phyloP scores from a whole-genome alignment of 2,888 invertebrate genomes.

The Coelopa pilipes region DNA sequence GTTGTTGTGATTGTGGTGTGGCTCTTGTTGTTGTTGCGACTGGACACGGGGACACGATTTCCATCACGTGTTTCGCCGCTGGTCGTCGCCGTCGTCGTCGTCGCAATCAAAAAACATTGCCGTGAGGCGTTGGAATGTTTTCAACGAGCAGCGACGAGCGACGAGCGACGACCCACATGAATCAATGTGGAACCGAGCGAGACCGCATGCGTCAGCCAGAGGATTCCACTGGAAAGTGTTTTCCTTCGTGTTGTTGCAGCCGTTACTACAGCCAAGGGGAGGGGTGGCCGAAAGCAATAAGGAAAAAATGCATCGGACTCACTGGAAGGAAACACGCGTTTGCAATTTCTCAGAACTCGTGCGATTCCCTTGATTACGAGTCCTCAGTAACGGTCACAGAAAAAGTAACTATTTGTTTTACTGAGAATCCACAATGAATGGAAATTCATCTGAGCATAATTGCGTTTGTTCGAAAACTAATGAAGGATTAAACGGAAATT shows the following conservation, averaged over 20 bases:
- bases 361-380: neutral
- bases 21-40: neutral
- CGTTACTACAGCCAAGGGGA: too few relatives aligned
- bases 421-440: too few relatives aligned
- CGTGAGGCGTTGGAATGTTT: too few relatives aligned
- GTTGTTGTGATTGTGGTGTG: neutral
- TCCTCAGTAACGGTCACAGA: conserved; percentile 5
- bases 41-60: conserved; percentile 5
- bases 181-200: neutral
- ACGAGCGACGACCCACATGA: neutral
- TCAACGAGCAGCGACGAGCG: neutral
- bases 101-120: too few relatives aligned
- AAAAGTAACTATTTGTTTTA: neutral
- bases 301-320: neutral
- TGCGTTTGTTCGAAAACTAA: too few relatives aligned
- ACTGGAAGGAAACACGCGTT: conserved; percentile 21
- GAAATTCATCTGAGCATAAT: too few relatives aligned
- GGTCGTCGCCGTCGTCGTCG: neutral
- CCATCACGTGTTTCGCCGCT: conserved; percentile 22
- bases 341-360: conserved; percentile 4
- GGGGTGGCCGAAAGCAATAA: neutral
- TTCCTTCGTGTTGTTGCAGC: neutral
- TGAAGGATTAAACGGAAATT: too few relatives aligned
- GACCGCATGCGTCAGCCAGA: neutral
- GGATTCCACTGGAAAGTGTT: neutral